A percentile compares a stretch with the other conserved stretches of the same genome.
Conservation (phyloP, 1,140 invertebrate genomes). For the Agrypnia vestita region DNA sequence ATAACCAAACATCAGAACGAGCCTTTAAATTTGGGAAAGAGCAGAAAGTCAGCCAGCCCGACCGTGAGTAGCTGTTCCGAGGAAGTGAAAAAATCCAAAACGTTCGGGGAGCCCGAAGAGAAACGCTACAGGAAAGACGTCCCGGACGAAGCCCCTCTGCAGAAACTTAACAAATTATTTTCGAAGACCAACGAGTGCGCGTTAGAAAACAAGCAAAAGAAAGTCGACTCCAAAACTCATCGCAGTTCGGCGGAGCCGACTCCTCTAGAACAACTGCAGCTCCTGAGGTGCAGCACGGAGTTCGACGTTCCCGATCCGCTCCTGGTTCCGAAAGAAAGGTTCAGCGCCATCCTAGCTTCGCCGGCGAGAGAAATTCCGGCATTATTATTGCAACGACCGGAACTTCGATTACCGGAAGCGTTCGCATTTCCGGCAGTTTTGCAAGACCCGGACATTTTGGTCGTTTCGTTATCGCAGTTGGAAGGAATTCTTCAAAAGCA, state of each 20-base stretch:
- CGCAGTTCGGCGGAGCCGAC: conserved; percentile 74
- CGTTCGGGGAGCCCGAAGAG: conserved; percentile 74
- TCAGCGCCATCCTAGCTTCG: conserved; percentile 80
- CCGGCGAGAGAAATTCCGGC: conserved; percentile 85
- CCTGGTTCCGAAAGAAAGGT: conserved; percentile 82
- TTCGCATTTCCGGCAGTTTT: conserved; percentile 81
- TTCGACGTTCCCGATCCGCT: conserved; percentile 86
- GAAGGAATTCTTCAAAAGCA: conserved; percentile 79
- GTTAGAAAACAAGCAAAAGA: conserved; percentile 63
- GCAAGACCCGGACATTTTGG: conserved; percentile 84
- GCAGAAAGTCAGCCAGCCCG: conserved; percentile 75
- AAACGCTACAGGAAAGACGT: conserved; percentile 74
- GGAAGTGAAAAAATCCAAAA: conserved; percentile 72
- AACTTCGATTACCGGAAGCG: conserved; percentile 81
- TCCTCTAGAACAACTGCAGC: conserved; percentile 81
- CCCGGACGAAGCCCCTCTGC: conserved; percentile 64
- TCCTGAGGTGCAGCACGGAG: conserved; percentile 79
- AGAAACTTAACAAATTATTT: conserved; percentile 68
- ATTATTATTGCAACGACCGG: conserved; percentile 79
- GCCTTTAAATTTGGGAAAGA: conserved; percentile 79
- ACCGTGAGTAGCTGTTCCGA: conserved; percentile 76
- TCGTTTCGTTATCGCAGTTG: conserved; percentile 83
- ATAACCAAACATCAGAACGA: conserved; percentile 77
- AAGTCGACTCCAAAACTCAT: conserved; percentile 58
- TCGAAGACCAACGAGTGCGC: conserved; percentile 65